These are phyloP conservation scores for Zaprionus davidi DNA, from an alignment of 1,140 invertebrate genomes.

Conservation along the genomic window DNA sequence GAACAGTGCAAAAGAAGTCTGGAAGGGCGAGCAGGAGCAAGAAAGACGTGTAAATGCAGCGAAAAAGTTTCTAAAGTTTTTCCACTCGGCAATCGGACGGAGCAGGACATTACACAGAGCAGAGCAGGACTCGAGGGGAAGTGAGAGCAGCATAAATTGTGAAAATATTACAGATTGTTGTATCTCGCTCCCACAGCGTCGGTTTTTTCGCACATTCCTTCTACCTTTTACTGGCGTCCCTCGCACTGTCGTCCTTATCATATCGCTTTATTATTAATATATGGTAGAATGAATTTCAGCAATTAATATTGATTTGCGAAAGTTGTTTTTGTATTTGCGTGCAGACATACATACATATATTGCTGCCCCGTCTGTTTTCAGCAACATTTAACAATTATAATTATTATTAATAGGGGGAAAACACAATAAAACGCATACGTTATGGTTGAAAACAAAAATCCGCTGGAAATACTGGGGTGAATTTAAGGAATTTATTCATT, in stretches of 20 bases:
- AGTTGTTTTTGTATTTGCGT: slow-evolving; percentile 39
- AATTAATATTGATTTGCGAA: slow-evolving; percentile 69
- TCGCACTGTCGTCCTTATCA: slow-evolving; percentile 2
- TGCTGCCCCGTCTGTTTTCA: slow-evolving; percentile 17
- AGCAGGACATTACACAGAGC: slow-evolving; percentile 7
- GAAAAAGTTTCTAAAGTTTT: slow-evolving; percentile 72
- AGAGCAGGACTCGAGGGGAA: slow-evolving; percentile 17
- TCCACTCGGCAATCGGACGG: slow-evolving; percentile 62
- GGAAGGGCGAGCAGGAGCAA: slow-evolving; percentile 27
- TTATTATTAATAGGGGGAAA: slow-evolving; percentile 23
- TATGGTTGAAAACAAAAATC: not conserved
- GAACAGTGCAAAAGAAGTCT: slow-evolving; percentile 13
- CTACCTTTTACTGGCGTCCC: not conserved
- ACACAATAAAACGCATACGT: not conserved
- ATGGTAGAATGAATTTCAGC: slow-evolving; percentile 44
- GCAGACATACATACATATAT: slow-evolving; percentile 17
- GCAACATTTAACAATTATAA: slow-evolving; percentile 33
- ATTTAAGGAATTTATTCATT: not conserved
- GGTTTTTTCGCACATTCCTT: slow-evolving; percentile 1
- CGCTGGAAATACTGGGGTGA: not conserved
- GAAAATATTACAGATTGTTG: slow-evolving; percentile 68
- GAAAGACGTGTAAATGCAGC: slow-evolving; percentile 68
- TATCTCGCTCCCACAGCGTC: slow-evolving; percentile 30
- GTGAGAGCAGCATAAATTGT: slow-evolving; percentile 60
- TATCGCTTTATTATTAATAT: slow-evolving; percentile 58